Percentiles rank a stretch among this genome's conserved stretches.
These are phyloP conservation scores for Zapus hudsonius DNA, from an alignment of 2,113 vertebrate species.

Conservation along the genomic window DNA sequence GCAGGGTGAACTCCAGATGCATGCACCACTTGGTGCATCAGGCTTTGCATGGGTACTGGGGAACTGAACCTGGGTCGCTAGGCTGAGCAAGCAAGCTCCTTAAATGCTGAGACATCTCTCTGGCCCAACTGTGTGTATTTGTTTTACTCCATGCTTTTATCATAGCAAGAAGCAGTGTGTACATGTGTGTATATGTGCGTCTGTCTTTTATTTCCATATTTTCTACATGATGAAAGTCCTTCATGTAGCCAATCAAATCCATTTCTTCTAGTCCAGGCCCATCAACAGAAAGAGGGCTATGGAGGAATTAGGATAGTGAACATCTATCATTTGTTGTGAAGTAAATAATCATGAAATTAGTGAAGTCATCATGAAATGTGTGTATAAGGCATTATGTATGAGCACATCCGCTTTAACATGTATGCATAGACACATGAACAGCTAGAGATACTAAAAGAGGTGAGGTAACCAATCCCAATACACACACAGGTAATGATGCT, in stretches of 20 bases:
- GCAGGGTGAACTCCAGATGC: too few species aligned
- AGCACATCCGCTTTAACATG: neutral
- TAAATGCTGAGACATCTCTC: too few species aligned
- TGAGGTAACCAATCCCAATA: neutral
- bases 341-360: too few species aligned
- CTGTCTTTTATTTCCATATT: neutral
- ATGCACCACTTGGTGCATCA: too few species aligned
- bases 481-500: accelerated
- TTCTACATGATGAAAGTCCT: neutral
- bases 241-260: neutral
- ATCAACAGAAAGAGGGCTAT: neutral
- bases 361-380: neutral
- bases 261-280: neutral
- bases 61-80: too few species aligned
- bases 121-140: accelerated
- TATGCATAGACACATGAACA: neutral
- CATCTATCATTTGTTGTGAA: neutral
- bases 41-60: too few species aligned
- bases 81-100: too few species aligned
- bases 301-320: neutral
- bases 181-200: accelerated
- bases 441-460: neutral
- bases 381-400: neutral
- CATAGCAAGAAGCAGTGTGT: accelerated
- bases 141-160: too few species aligned